Conservation (phyloP, 2,113 vertebrate genomes). For the Campylorhamphus procurvoides region DNA sequence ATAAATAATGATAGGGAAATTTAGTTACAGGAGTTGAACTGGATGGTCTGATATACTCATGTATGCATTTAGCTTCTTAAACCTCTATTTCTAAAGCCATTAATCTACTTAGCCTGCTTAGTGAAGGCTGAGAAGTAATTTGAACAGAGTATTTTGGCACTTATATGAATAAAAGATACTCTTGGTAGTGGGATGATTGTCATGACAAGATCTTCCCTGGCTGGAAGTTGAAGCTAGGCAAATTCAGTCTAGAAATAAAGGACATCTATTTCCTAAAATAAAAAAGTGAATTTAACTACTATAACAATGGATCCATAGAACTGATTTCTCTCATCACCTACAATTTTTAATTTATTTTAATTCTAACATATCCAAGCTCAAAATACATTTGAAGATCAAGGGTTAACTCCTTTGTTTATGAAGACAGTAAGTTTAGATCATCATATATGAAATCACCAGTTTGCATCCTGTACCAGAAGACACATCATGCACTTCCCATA, state of each 20-base stretch:
- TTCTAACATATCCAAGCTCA: not conserved
- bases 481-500: fast-evolving
- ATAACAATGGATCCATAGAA: not conserved
- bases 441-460: not conserved
- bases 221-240: not conserved
- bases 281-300: not conserved
- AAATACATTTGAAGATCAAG: not conserved
- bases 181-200: not conserved
- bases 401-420: not conserved
- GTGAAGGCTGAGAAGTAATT: not conserved
- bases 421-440: not conserved
- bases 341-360: not conserved
- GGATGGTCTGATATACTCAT: not conserved
- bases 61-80: not conserved
- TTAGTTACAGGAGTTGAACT: not conserved
- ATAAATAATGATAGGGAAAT: not conserved
- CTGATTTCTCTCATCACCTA: not conserved
- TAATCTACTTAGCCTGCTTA: constrained; percentile 20
- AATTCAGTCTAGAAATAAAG: not conserved
- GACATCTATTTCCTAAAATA: not conserved
- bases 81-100: not conserved
- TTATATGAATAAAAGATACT: not conserved
- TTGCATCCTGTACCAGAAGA: not conserved
- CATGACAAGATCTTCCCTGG: not conserved
- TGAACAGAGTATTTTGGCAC: not conserved